These are phyloP conservation scores for Mythimna vitellina DNA, from an alignment of 2,888 invertebrate species.

Conservation along the genomic window DNA sequence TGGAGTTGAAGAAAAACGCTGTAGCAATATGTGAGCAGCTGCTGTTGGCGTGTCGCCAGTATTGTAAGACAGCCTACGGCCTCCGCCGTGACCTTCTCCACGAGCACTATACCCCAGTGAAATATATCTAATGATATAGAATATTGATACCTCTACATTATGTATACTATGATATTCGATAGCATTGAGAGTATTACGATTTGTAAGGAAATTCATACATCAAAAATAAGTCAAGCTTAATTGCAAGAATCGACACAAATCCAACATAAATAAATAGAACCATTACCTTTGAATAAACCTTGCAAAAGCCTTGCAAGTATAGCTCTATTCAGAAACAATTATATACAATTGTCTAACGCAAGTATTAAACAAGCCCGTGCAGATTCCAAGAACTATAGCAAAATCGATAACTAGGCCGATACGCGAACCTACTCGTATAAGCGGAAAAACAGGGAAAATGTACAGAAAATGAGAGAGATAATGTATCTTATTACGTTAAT, in stretches of 20 bases:
- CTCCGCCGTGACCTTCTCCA: slow-evolving; percentile 57
- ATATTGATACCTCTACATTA: slow-evolving; percentile 4
- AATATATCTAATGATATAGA: slow-evolving; percentile 31
- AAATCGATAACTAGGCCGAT: slow-evolving; percentile 39
- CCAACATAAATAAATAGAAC: slow-evolving; percentile 2
- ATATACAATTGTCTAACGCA: slow-evolving; percentile 24
- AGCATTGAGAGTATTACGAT: neutral
- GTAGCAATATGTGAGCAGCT: slow-evolving; percentile 72
- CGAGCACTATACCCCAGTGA: slow-evolving; percentile 24
- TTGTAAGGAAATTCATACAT: neutral
- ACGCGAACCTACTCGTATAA: slow-evolving; percentile 17
- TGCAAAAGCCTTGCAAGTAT: slow-evolving; percentile 15
- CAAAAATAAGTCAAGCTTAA: neutral
- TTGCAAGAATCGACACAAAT: neutral
- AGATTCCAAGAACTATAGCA: slow-evolving; percentile 46
- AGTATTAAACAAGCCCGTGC: slow-evolving; percentile 26
- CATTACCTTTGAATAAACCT: slow-evolving; percentile 19
- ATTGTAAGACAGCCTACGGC: slow-evolving; percentile 59
- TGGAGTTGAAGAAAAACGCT: slow-evolving; percentile 68
- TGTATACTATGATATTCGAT: neutral
- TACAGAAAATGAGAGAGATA: slow-evolving; percentile 32
- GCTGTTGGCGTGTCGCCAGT: slow-evolving; percentile 76
- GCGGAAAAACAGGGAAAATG: slow-evolving; percentile 22
- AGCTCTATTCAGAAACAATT: slow-evolving; percentile 46
- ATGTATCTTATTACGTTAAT: slow-evolving; percentile 42